Conservation (phyloP, 2,797 vertebrate genomes). For the Pipistrellus nathusii region DNA sequence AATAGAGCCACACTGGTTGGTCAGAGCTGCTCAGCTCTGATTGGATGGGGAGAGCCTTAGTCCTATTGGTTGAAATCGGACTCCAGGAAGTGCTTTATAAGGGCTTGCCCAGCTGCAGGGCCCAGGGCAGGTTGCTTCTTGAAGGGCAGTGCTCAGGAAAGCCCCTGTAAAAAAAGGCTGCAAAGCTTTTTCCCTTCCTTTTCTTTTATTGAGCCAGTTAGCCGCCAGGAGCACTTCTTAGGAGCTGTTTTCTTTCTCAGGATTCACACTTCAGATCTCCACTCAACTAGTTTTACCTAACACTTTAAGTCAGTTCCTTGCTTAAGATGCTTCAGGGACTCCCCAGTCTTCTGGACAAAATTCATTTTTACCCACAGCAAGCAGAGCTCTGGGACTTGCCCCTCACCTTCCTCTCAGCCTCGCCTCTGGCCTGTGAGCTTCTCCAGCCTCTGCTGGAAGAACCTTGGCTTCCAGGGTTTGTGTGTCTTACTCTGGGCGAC, state of each 20-base stretch:
- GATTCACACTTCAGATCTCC: neutral
- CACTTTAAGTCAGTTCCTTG: neutral
- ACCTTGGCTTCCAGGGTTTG: neutral
- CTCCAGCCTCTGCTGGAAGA: neutral
- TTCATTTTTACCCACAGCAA: neutral
- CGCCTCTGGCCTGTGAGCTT: neutral
- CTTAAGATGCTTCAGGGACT: neutral
- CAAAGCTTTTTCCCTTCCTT: no score
- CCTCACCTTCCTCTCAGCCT: neutral
- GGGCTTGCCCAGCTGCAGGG: neutral
- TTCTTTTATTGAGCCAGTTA: neutral
- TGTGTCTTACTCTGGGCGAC: neutral
- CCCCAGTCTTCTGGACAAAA: neutral
- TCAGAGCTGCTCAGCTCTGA: neutral
- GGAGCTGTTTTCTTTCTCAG: neutral
- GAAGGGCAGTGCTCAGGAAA: no score
- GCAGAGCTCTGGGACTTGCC: neutral
- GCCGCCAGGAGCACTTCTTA: neutral
- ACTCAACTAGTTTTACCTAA: slow-evolving; percentile 41
- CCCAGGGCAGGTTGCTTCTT: no score
- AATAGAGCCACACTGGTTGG: neutral
- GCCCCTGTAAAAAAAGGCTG: no score
- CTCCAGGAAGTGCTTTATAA: neutral
- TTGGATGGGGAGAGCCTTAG: neutral
- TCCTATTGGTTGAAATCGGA: neutral